Evolutionary conservation across 2,797 vertebrate species (phyloP).

Genomic region (Hippopotamyrus pictus): DNA sequence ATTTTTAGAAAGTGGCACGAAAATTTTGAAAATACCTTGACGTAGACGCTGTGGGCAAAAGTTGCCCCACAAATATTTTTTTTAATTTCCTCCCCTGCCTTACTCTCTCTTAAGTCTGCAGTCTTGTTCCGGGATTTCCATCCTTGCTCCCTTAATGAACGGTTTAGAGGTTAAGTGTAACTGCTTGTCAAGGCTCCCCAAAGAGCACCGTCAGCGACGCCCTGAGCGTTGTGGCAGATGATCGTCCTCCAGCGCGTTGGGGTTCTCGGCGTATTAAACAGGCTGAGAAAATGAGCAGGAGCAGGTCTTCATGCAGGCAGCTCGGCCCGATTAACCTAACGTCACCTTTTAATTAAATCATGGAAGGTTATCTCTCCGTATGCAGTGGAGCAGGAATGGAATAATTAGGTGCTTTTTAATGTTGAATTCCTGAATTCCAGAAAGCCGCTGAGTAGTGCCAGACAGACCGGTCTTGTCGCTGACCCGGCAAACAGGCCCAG

Average conservation of each 20-base stretch:
- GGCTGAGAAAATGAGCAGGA: not conserved
- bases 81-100: not conserved
- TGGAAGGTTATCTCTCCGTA: slow-evolving; percentile 45
- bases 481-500: slow-evolving; percentile 40
- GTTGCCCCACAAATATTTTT: not conserved
- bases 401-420: slow-evolving; percentile 48
- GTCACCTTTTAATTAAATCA: slow-evolving; percentile 49
- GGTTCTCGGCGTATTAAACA: not conserved
- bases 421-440: slow-evolving; percentile 33
- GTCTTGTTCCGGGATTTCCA: not conserved
- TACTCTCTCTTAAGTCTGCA: not conserved
- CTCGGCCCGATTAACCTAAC: slow-evolving; percentile 47
- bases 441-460: slow-evolving; percentile 22
- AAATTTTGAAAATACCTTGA: not conserved
- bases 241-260: not conserved
- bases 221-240: not conserved
- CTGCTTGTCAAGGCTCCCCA: not conserved
- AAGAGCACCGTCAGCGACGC: not conserved
- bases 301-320: slow-evolving; percentile 28
- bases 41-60: not conserved
- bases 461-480: slow-evolving; percentile 27
- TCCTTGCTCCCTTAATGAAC: not conserved
- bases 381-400: slow-evolving; percentile 48
- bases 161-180: not conserved
- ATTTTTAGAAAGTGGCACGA: not conserved